Evolutionary conservation across 2,888 invertebrate genomes (phyloP), one percentile per base, ranked within the genome.

Genomic region (Drosophila colorata): DNA sequence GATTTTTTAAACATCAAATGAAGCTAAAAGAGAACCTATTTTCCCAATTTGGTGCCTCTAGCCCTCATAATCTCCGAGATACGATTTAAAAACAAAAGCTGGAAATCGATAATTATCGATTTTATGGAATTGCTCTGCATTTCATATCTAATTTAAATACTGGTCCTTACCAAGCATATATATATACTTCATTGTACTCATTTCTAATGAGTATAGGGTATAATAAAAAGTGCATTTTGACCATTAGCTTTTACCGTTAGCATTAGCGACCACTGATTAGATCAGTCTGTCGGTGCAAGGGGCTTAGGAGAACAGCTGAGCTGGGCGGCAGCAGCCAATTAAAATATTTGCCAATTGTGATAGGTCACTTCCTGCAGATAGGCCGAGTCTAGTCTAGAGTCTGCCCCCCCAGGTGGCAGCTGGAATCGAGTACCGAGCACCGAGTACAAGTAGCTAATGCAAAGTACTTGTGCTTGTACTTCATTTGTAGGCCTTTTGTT

Each of bases 291-390:
- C 25, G 23, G 25, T 8, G 44, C 4, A 37, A 51, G 51, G 8
- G 33, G 6, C 13, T 11, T 23, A 4, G 14, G 13, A 23, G 8
- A 47, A 14, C n/a, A 43, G 43, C 40, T 28, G 28, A n/a, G 25
- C 51, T 20, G 33, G 13, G 25, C 52, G 53, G 77, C 58, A 28
- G 40, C 16, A 23, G 63, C 78, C 80, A 89, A 86, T 88, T 86
- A 88, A 86, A 89, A 88, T 86, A 74, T 79, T 83, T 86, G 76
- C 71, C 69, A 66, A 57, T 57, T 55, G 55, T 74, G 83, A 80
- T 86, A 86, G 88, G 87, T 86, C 80, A 77, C 70, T 79, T 74
- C 73, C 73, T 68, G 65, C 58, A 53, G 16, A 14, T 9, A 9
- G 9, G 28, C 8, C 9, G 28, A 8, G 28, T 28, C 28, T 28